Conservation (phyloP, 1,140 invertebrate species). For the Drosophila pandora region DNA sequence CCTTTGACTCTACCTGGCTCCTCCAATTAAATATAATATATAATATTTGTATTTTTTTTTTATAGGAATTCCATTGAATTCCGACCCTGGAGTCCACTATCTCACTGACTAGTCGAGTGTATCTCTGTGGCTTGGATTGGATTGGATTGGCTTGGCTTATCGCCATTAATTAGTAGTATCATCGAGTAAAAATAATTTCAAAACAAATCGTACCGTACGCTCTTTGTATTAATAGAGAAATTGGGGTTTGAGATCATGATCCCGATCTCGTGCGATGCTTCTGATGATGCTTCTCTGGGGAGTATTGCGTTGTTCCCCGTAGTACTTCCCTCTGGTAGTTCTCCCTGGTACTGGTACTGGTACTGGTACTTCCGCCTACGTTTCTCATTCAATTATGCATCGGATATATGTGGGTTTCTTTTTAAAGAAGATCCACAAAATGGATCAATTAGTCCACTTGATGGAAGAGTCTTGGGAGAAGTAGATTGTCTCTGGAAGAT, state of each 20-base stretch:
- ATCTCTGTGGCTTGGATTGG: no score
- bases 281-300: not conserved
- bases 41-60: no score
- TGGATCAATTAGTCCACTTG: slow-evolving; percentile 40
- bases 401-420: slow-evolving; percentile 2
- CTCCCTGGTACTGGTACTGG: no score
- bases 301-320: slow-evolving; percentile 23
- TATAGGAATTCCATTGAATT: no score
- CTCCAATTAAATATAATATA: no score
- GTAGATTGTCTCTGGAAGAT: slow-evolving; percentile 23
- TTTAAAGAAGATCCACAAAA: slow-evolving; percentile 11
- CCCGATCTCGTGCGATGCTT: not conserved
- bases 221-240: slow-evolving; percentile 14
- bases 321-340: not conserved
- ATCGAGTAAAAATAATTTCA: slow-evolving; percentile 43
- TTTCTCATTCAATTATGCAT: slow-evolving; percentile 33
- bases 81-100: no score
- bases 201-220: slow-evolving; percentile 26
- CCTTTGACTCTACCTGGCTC: no score
- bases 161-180: slow-evolving; percentile 39
- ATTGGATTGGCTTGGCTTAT: slow-evolving; percentile 17
- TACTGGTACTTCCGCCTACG: slow-evolving; percentile 27
- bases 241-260: slow-evolving; percentile 10
- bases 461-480: slow-evolving; percentile 9
- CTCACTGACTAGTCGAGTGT: no score